phyloP scores from a whole-genome alignment of 2,888 invertebrate genomes.

The Mimumesa dahlbomi region DNA sequence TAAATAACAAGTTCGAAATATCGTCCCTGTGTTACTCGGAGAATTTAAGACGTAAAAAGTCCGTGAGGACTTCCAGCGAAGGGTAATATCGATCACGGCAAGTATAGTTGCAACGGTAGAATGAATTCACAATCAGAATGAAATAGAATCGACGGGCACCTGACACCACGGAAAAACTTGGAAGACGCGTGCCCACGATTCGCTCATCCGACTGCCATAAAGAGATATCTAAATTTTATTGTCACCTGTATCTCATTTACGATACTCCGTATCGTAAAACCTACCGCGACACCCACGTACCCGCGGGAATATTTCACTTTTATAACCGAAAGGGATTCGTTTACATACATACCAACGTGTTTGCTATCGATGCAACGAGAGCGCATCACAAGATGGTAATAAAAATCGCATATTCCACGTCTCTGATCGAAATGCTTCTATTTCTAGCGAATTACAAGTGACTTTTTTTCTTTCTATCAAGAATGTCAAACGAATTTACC shows the following conservation, averaged over 20 bases:
- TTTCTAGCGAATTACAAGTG: too few relatives aligned
- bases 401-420: neutral
- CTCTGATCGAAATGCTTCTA: neutral
- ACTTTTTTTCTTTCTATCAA: too few relatives aligned
- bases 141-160: conserved; percentile 23
- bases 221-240: conserved; percentile 41
- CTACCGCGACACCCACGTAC: conserved; percentile 6
- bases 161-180: conserved; percentile 16
- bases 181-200: conserved; percentile 2
- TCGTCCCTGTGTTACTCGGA: too few relatives aligned
- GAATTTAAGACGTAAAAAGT: neutral
- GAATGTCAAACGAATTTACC: too few relatives aligned
- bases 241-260: conserved; percentile 34
- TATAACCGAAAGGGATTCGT: conserved; percentile 7
- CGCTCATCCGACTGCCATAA: conserved; percentile 24
- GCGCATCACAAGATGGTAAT: neutral
- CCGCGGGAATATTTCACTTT: conserved; percentile 14
- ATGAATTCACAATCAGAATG: neutral
- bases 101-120: neutral
- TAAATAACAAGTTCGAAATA: too few relatives aligned
- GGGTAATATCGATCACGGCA: neutral
- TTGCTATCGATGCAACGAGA: neutral
- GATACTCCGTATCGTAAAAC: conserved; percentile 29
- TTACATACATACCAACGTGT: too few relatives aligned
- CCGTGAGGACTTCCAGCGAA: neutral